These are phyloP conservation scores for Zaprionus bogoriensis DNA, from an alignment of 2,888 invertebrate genomes.

Conservation along the genomic window DNA sequence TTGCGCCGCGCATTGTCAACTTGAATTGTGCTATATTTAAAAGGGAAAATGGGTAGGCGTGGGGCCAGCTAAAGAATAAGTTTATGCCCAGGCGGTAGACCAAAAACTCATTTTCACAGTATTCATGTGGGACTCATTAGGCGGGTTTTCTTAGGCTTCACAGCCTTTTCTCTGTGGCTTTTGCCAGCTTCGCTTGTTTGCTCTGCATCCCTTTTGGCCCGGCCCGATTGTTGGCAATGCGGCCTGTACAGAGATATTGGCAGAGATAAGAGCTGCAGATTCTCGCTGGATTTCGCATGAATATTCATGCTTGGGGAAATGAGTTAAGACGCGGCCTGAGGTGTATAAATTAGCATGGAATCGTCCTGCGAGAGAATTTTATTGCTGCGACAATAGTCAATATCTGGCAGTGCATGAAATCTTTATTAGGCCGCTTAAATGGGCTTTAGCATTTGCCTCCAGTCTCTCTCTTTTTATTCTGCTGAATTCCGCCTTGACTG, in stretches of 20 bases:
- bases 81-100: constrained; percentile 40
- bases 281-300: constrained; percentile 33
- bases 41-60: neutral
- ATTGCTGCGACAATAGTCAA: constrained; percentile 15
- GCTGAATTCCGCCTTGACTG: neutral
- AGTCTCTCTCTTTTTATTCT: too few relatives aligned
- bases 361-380: constrained; percentile 46
- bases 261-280: constrained; percentile 32
- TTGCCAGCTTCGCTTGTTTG: constrained; percentile 24
- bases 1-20: too few relatives aligned
- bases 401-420: neutral
- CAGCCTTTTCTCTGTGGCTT: constrained; percentile 30
- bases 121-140: constrained; percentile 68
- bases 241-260: constrained; percentile 44
- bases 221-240: constrained; percentile 46
- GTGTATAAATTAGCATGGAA: constrained; percentile 56
- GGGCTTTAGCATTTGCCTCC: neutral
- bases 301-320: constrained; percentile 55
- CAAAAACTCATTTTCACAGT: constrained; percentile 61
- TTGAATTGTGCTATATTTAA: constrained; percentile 18
- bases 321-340: constrained; percentile 29
- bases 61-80: neutral
- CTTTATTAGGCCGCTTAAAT: neutral
- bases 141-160: constrained; percentile 18
- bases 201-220: constrained; percentile 35